Conservation (phyloP, 2,797 vertebrate species). For the Distichodus sexfasciatus region DNA sequence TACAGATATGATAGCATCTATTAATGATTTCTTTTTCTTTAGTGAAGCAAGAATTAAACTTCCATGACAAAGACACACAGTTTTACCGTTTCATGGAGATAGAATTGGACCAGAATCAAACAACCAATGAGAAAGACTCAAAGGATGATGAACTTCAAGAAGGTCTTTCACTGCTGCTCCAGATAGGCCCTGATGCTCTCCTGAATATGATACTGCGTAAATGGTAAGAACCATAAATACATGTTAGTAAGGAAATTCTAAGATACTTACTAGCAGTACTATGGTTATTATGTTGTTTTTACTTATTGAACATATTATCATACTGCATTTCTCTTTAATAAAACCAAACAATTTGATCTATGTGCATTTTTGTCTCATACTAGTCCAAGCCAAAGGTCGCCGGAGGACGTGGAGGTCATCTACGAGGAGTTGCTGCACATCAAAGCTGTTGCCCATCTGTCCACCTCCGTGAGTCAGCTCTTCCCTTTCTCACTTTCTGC, state of each 20-base stretch:
- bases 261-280: too few species aligned
- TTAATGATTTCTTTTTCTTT: neutral
- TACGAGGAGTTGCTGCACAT: conserved; percentile 94
- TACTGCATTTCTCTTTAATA: neutral
- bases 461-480: conserved; percentile 81
- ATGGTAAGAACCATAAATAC: conserved; percentile 74
- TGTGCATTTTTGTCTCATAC: neutral
- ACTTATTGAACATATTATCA: neutral
- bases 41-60: conserved; percentile 93
- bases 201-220: conserved; percentile 93
- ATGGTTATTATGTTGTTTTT: too few species aligned
- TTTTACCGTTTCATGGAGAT: conserved; percentile 87
- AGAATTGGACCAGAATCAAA: conserved; percentile 67
- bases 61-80: conserved; percentile 90
- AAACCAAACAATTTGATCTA: neutral
- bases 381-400: conserved; percentile 86
- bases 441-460: conserved; percentile 94
- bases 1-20: neutral
- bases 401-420: conserved; percentile 92
- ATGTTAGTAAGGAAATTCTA: too few species aligned
- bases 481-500: neutral
- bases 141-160: conserved; percentile 90
- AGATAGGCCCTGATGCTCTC: conserved; percentile 89
- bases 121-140: conserved; percentile 62
- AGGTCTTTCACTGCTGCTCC: conserved; percentile 80